Evolutionary conservation across 1,140 invertebrate species (phyloP), one percentile per base, ranked within the genome.

Genomic region (Heliothis virescens): DNA sequence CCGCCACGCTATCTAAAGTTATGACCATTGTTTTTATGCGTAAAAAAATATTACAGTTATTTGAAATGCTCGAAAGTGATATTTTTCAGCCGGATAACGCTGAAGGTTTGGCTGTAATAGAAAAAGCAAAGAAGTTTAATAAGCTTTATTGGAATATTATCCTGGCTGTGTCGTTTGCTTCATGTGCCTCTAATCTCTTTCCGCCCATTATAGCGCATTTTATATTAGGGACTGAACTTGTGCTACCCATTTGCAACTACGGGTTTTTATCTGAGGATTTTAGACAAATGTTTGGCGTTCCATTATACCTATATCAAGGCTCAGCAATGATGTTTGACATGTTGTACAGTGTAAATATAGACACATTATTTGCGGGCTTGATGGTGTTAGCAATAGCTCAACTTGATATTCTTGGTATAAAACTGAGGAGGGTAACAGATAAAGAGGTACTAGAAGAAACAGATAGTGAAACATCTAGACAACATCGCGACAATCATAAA

Each of bases 331-430:
- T 90, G 79, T 79, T 87, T n/a, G 80, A 87, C 34, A 88, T 92
- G 86, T 77, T 86, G 50, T 88, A 75, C 29, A 88, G 88, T 79
- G 13, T 91, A 1, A 90, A 89, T 78, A 86, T 91, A 34, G 89
- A 93, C 69, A 84, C 88, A 18, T 91, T 90, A 80, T 85, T 93
- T 62, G 50, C 90, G 63, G 91, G 89, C 18, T 41, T 92, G 15
- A 83, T 92, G 80, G 87, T 91, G 73, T 84, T 90, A 16, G 34
- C 77, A 0, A 90, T 91, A 60, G 87, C 92, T 3, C 91, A 93
- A 63, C 80, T 93, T 21, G 87, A 91, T 67, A 83, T 93, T 55
- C 80, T 92, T 21, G 85, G 86, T 60, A 67, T 83, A 12, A 91
- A 90, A 41, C 59, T 93, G 16, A 78, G 71, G 34, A 26, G 71